A percentile compares a stretch with the other conserved stretches of the same genome.
Conservation (phyloP, 2,888 invertebrate genomes). For the Rhabditoides inermis region DNA sequence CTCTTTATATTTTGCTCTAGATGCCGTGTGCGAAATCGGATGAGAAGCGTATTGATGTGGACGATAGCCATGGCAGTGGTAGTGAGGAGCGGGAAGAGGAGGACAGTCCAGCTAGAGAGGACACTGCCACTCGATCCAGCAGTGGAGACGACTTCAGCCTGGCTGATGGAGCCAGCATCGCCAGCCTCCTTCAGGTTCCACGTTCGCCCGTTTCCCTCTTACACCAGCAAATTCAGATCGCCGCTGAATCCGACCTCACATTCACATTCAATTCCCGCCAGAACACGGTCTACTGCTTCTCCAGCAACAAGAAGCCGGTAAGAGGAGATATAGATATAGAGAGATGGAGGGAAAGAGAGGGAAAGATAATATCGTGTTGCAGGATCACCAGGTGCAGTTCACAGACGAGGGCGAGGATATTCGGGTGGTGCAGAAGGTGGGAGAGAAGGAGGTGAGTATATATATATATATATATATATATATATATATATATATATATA, state of each 20-base stretch:
- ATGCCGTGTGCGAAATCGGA: too few species aligned
- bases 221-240: conserved; percentile 16
- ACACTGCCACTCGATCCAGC: too few species aligned
- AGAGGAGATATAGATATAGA: neutral
- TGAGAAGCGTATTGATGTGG: too few species aligned
- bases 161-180: conserved; percentile 22
- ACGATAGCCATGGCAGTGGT: too few species aligned
- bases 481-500: too few species aligned
- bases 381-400: conserved; percentile 29
- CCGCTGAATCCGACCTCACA: conserved; percentile 28
- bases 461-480: too few species aligned
- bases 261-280: conserved; percentile 32
- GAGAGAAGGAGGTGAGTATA: conserved; percentile 22
- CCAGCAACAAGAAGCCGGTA: conserved; percentile 17
- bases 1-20: too few species aligned
- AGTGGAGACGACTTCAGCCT: conserved; percentile 18
- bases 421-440: conserved; percentile 21
- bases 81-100: too few species aligned
- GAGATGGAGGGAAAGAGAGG: neutral
- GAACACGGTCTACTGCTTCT: conserved; percentile 30
- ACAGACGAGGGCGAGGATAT: conserved; percentile 28
- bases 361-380: conserved; percentile 5
- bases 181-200: conserved; percentile 19
- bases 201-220: neutral
- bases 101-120: too few species aligned